A percentile compares a stretch with the other conserved stretches of the same genome.
Conservation (phyloP, 2,888 invertebrate genomes). For the Stictocephala bisonia region DNA sequence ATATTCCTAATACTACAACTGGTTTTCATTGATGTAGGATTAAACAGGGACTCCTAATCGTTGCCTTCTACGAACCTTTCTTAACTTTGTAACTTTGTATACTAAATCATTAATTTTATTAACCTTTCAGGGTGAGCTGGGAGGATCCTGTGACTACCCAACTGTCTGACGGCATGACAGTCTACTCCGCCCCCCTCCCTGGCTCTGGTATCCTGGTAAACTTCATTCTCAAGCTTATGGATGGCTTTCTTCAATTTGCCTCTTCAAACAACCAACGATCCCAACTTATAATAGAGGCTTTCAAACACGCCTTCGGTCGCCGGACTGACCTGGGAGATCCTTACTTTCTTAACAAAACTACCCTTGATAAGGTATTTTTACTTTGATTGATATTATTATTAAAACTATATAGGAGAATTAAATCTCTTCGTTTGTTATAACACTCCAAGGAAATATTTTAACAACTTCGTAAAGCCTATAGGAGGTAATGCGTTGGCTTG, state of each 20-base stretch:
- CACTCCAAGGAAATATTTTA: no score
- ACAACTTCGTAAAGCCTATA: no score
- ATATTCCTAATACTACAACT: no score
- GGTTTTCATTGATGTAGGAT: no score
- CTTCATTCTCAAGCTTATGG: constrained; percentile 84
- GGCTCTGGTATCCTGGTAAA: constrained; percentile 85
- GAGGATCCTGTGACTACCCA: constrained; percentile 70
- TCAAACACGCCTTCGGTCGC: constrained; percentile 91
- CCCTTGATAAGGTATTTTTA: neutral
- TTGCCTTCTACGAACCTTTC: no score
- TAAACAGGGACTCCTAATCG: no score
- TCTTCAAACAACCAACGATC: neutral
- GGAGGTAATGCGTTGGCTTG: no score
- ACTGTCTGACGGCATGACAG: constrained; percentile 69
- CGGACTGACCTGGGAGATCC: constrained; percentile 11
- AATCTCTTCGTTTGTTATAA: no score
- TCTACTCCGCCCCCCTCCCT: constrained; percentile 87
- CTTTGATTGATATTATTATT: no score
- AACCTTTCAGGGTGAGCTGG: constrained; percentile 72
- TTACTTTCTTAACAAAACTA: neutral
- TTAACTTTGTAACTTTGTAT: no score
- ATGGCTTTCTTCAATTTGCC: constrained; percentile 65
- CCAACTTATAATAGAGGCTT: constrained; percentile 70
- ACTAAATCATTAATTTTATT: no score
- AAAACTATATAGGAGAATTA: no score